phyloP scores from a whole-genome alignment of 1,140 invertebrate species.

The Streblospio benedicti region DNA sequence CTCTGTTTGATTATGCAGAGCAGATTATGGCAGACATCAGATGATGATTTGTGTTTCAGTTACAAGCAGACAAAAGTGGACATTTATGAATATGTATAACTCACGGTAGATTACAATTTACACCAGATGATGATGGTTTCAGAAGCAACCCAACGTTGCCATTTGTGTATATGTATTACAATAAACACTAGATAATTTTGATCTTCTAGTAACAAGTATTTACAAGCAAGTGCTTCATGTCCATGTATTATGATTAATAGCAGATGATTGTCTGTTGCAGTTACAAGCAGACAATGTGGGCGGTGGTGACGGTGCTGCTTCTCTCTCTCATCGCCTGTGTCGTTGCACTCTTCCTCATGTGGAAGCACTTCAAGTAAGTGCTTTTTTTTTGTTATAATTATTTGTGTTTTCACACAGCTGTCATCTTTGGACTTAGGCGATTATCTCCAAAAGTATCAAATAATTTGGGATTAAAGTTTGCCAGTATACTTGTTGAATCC shows the following conservation, averaged over 20 bases:
- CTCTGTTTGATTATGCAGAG: too few relatives aligned
- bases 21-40: too few relatives aligned
- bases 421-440: too few relatives aligned
- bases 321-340: background rate
- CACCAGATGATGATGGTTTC: background rate
- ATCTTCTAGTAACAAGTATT: background rate
- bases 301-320: background rate
- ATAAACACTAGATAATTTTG: too few relatives aligned
- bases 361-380: background rate
- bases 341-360: constrained; percentile 2
- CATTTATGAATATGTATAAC: background rate
- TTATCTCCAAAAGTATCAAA: too few relatives aligned
- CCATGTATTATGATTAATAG: background rate
- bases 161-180: too few relatives aligned
- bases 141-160: background rate
- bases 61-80: too few relatives aligned
- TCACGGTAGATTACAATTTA: background rate
- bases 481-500: too few relatives aligned
- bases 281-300: constrained; percentile 1
- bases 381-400: too few relatives aligned
- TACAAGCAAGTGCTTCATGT: background rate
- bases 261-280: background rate
- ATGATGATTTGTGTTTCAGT: too few relatives aligned
- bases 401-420: too few relatives aligned
- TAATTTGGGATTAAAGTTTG: too few relatives aligned